These are phyloP conservation scores for Hybos culiciformis DNA, from an alignment of 2,888 invertebrate species.

Conservation along the genomic window DNA sequence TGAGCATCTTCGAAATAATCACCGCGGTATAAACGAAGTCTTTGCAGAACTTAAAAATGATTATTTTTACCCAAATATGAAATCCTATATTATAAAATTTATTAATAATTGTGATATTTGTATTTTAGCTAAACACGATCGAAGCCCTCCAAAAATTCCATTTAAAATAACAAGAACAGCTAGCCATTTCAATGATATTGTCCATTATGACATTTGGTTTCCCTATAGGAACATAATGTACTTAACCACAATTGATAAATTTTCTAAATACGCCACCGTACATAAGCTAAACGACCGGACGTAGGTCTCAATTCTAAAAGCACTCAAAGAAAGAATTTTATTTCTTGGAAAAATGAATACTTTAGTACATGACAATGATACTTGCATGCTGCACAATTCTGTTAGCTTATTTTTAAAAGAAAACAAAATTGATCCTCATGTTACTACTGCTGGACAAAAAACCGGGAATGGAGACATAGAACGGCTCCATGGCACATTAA, in stretches of 20 bases:
- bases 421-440: slow-evolving; percentile 1
- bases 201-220: slow-evolving; percentile 4
- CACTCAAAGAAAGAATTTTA: slow-evolving; percentile 6
- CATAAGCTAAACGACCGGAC: slow-evolving; percentile 1
- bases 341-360: too few species aligned
- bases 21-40: slow-evolving; percentile 4
- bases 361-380: too few species aligned
- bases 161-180: not conserved
- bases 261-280: slow-evolving; percentile 1
- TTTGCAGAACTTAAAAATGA: not conserved
- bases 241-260: slow-evolving; percentile 4
- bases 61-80: slow-evolving; percentile 1
- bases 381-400: too few species aligned
- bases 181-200: slow-evolving; percentile 1
- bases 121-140: slow-evolving; percentile 4
- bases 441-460: too few species aligned
- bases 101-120: slow-evolving; percentile 4
- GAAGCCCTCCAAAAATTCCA: slow-evolving; percentile 1
- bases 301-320: slow-evolving; percentile 5
- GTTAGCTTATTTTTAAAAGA: slow-evolving; percentile 3
- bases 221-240: slow-evolving; percentile 4
- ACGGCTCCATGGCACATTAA: too few species aligned
- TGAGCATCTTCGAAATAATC: not conserved
- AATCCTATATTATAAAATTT: not conserved
- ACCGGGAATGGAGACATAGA: too few species aligned